Conservation (phyloP, 37 sponge, comb jelly and placozoan species). For the Mnemiopsis leidyi region DNA sequence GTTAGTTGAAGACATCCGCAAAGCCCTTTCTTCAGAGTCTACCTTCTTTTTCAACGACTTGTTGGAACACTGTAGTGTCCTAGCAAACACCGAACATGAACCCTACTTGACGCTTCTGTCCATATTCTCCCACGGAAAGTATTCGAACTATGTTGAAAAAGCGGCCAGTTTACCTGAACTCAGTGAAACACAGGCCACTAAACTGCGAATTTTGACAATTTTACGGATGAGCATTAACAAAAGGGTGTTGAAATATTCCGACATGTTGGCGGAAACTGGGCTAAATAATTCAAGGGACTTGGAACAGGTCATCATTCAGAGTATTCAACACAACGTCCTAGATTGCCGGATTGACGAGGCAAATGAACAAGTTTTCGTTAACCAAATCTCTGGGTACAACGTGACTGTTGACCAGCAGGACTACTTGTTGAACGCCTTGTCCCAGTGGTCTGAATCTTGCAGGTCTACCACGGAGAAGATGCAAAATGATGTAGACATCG, state of each 20-base stretch:
- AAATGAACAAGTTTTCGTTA: conserved; percentile 3
- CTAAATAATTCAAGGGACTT: not conserved
- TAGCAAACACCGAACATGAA: not conserved
- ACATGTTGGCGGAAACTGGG: conserved; percentile 17
- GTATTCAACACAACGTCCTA: conserved; percentile 17
- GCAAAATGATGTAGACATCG: not conserved
- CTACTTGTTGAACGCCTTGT: not conserved
- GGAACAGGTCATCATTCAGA: conserved; percentile 10
- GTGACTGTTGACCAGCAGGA: not conserved
- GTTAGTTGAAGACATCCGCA: conserved; percentile 38
- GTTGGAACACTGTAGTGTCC: not conserved
- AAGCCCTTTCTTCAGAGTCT: conserved; percentile 32
- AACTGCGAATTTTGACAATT: conserved; percentile 36
- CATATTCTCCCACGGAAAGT: conserved; percentile 3
- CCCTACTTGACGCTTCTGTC: not conserved
- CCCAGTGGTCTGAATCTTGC: not conserved
- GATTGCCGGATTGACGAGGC: conserved; percentile 46
- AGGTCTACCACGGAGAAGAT: not conserved
- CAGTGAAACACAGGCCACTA: not conserved
- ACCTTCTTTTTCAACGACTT: conserved; percentile 12
- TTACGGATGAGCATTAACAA: not conserved
- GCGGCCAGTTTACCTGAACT: not conserved
- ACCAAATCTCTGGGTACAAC: not conserved
- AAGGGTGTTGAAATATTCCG: not conserved
- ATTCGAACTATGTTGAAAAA: not conserved